phyloP scores from a whole-genome alignment of 2,888 invertebrate genomes.

The Aphidius colemani region DNA sequence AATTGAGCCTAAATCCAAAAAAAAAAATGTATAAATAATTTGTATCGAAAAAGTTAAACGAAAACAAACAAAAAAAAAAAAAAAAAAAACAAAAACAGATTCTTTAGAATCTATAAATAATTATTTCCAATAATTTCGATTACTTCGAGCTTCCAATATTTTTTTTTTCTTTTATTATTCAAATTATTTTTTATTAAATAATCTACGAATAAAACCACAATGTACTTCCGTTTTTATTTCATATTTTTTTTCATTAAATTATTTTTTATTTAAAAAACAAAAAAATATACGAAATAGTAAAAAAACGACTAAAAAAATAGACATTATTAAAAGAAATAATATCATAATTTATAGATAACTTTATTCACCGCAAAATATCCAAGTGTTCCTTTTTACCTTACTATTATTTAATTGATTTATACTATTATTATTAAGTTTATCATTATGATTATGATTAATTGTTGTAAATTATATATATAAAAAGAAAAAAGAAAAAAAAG shows the following conservation, averaged over 20 bases:
- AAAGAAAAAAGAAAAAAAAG: conserved; percentile 53
- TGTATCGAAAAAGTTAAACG: neutral
- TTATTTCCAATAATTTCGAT: conserved; percentile 11
- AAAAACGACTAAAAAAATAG: neutral
- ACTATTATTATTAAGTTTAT: conserved; percentile 33
- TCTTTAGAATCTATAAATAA: conserved; percentile 10
- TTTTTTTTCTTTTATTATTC: conserved; percentile 15
- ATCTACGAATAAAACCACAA: neutral
- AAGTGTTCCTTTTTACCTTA: conserved; percentile 27
- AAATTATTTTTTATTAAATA: neutral
- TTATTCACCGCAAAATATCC: conserved; percentile 23
- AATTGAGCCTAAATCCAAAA: too few species aligned
- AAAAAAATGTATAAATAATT: neutral
- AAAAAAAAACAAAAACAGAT: neutral
- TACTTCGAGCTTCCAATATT: conserved; percentile 25
- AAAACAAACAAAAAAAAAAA: too few species aligned
- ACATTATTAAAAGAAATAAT: conserved; percentile 42
- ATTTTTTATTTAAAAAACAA: conserved; percentile 6
- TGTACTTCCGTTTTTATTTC: conserved; percentile 9
- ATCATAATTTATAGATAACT: conserved; percentile 57
- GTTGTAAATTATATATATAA: conserved; percentile 50
- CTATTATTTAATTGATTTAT: conserved; percentile 33
- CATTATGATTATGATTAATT: conserved; percentile 35
- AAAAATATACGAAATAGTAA: neutral
- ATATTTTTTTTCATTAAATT: conserved; percentile 7